Evolutionary conservation across 2,113 vertebrate species (phyloP).

Genomic region (Coracopsis vasa): DNA sequence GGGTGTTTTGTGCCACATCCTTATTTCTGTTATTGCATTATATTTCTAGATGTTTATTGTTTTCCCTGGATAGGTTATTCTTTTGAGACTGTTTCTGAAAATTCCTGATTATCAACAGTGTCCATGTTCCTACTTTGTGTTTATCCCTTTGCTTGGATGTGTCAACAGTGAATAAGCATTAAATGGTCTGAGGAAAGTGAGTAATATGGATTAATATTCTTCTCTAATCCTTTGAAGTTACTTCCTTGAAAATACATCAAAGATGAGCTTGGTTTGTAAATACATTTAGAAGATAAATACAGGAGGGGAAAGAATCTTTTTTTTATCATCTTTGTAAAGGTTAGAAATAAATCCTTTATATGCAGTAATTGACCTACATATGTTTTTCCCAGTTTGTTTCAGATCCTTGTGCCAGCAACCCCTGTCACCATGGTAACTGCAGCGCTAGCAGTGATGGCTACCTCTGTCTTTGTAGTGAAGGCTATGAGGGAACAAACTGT

Average conservation of each 20-base stretch:
- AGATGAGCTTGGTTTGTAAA: not conserved
- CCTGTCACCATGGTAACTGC: constrained; percentile 98
- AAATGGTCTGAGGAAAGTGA: not conserved
- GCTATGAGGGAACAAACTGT: constrained; percentile 85
- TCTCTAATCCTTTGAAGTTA: constrained; percentile 10
- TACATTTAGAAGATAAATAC: not conserved
- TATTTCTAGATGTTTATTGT: not conserved
- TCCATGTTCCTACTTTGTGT: not conserved
- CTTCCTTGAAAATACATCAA: not conserved
- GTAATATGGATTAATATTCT: not conserved
- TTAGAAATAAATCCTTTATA: not conserved
- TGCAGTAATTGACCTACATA: constrained; percentile 58
- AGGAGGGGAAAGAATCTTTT: not conserved
- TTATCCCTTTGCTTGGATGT: not conserved
- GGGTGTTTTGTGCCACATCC: not conserved
- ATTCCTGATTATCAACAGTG: not conserved
- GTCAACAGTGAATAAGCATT: not conserved
- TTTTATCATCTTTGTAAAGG: not conserved
- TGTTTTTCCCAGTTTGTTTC: constrained; percentile 83
- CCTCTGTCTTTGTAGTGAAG: constrained; percentile 84
- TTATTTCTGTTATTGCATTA: not conserved
- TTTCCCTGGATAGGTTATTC: not conserved
- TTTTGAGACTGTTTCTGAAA: not conserved
- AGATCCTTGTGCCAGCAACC: constrained; percentile 91
- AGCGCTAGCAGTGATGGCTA: constrained; percentile 78